Evolutionary conservation across 1,140 invertebrate genomes (phyloP), one percentile per base, ranked within the genome.

Genomic region (Alviniconcha marisindica): DNA sequence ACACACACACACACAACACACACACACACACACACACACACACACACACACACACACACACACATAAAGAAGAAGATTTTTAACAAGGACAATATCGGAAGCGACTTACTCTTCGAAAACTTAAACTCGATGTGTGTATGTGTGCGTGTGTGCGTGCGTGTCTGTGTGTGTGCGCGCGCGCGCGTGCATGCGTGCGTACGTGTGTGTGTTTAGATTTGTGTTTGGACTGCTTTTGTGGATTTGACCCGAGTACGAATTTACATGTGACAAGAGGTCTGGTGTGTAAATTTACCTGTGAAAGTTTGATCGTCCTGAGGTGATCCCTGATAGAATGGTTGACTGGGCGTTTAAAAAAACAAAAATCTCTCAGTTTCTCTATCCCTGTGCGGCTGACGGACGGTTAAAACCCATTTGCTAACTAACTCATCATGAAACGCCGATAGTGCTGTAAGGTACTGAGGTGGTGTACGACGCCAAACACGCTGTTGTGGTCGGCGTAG

Each of bases 151-250:
- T 66, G 60, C n/a, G 60, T 66, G 60, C n/a, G 60, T 66, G 60
- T 14, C 10, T 66, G 60, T 14, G 60, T 66, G 60, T 14, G 60
- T 66, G 60, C 7, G 60, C n/a, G 28, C n/a, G 28, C 31, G 40
- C 48, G 74, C 14, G 74, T 77, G 74, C 24, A 40, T 48, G 74
- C n/a, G 74, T 77, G 74, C 31, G 74, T 77, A 40, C 12, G 15
- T 74, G 71, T 18, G 36, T 74, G 36, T 14, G 28, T 28, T 7
- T 66, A 28, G 7, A n/a, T 66, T 14, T n/a, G 28, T 66, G 60
- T 66, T 15, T 21, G 18, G 10, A 5, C n/a, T 66, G 14, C n/a
- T 66, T 66, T 28, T 21, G 21, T 51, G 48, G 14, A 12, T 66
- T 15, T n/a, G 10, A 7, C 18, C 7, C n/a, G 14, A 66, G 7